Evolutionary conservation across 2,888 invertebrate species (phyloP).

Genomic region (Ptilodon capucinus): DNA sequence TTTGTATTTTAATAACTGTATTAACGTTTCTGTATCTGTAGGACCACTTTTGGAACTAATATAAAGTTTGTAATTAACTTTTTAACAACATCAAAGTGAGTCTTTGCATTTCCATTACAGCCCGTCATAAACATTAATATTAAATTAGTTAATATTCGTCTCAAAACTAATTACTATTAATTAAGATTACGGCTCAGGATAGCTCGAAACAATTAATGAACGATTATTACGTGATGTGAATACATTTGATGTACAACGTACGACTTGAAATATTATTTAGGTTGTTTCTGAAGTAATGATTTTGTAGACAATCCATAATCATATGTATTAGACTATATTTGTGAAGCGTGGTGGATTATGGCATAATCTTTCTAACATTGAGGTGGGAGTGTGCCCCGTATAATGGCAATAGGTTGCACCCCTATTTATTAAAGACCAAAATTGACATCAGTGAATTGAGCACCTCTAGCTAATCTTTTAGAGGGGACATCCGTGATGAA

Average conservation of each 20-base stretch:
- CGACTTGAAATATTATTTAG: background rate
- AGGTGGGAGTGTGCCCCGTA: too few species aligned
- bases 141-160: conserved; percentile 8
- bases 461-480: too few species aligned
- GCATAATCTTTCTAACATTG: too few species aligned
- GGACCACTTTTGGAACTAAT: background rate
- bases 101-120: background rate
- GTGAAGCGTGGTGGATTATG: too few species aligned
- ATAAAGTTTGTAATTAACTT: background rate
- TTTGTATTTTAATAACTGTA: too few species aligned
- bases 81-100: background rate
- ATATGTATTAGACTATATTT: too few species aligned
- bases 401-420: too few species aligned
- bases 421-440: too few species aligned
- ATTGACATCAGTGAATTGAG: too few species aligned
- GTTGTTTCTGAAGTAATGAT: background rate
- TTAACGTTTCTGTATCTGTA: too few species aligned
- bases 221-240: conserved; percentile 2
- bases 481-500: too few species aligned
- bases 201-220: conserved; percentile 8
- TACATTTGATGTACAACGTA: background rate
- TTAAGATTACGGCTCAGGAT: conserved; percentile 10
- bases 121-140: conserved; percentile 10
- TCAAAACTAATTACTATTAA: conserved; percentile 13
- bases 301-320: too few species aligned